These are phyloP conservation scores for Danio choprae DNA, from an alignment of 2,797 vertebrate species.

Conservation along the genomic window DNA sequence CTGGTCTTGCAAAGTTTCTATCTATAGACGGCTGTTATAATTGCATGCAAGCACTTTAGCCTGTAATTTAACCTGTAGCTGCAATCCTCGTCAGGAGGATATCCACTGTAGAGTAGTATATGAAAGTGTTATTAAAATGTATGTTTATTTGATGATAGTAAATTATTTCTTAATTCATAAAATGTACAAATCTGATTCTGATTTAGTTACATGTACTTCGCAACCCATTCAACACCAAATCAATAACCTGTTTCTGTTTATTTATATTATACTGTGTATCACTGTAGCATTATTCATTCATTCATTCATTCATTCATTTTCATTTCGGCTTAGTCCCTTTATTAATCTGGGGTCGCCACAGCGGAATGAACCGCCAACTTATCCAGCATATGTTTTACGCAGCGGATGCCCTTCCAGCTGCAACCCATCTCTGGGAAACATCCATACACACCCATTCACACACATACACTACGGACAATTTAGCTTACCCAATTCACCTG, in stretches of 20 bases:
- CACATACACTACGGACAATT: no score
- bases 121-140: background rate
- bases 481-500: no score
- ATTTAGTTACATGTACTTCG: background rate
- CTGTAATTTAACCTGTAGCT: constrained; percentile 18
- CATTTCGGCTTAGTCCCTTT: no score
- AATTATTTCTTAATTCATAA: background rate
- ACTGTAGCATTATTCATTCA: background rate
- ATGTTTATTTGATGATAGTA: background rate
- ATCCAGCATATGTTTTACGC: no score
- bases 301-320: no score
- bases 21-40: constrained; percentile 27
- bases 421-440: no score
- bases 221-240: background rate
- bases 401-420: no score
- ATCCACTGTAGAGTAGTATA: background rate
- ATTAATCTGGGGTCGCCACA: no score
- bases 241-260: background rate
- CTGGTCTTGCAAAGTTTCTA: constrained; percentile 21
- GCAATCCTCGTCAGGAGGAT: background rate
- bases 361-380: no score
- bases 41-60: background rate
- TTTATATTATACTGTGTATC: background rate
- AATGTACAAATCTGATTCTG: background rate
- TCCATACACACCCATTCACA: no score